A percentile compares a stretch with the other conserved stretches of the same genome.
phyloP scores from a whole-genome alignment of 2,113 vertebrate genomes.

The Alligator sinensis region DNA sequence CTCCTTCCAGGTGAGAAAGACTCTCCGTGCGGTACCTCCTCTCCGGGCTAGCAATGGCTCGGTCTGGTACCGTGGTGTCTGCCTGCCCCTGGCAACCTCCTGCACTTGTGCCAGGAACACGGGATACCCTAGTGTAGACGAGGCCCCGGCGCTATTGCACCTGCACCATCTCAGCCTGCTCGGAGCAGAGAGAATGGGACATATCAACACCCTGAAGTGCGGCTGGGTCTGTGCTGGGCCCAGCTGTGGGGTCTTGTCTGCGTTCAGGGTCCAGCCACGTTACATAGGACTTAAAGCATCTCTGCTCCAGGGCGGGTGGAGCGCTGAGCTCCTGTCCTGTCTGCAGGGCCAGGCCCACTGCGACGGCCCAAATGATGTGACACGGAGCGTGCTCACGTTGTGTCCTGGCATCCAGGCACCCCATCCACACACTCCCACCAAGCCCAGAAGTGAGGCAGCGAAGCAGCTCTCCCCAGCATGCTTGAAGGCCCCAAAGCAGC shows the following conservation, averaged over 20 bases:
- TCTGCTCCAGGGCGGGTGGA: neutral
- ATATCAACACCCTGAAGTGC: too few species aligned
- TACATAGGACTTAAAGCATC: too few species aligned
- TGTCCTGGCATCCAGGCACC: neutral
- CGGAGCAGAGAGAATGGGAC: neutral
- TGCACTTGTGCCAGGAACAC: neutral
- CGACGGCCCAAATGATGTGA: neutral
- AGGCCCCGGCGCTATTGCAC: neutral
- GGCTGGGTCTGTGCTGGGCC: neutral
- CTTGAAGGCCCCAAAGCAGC: too few species aligned
- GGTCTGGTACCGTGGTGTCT: neutral
- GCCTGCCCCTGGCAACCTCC: neutral
- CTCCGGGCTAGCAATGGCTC: neutral
- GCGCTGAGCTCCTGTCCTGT: neutral
- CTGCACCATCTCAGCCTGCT: neutral
- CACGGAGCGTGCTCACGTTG: accelerated
- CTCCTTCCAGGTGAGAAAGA: neutral
- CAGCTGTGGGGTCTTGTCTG: neutral
- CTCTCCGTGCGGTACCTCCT: accelerated
- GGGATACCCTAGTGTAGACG: neutral
- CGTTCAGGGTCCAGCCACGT: too few species aligned
- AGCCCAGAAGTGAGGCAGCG: too few species aligned
- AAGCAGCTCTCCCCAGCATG: too few species aligned
- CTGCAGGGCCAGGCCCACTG: neutral
- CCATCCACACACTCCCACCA: too few species aligned